Evolutionary conservation across 2,113 vertebrate species (phyloP).

Genomic region (Thunnus maccoyii): DNA sequence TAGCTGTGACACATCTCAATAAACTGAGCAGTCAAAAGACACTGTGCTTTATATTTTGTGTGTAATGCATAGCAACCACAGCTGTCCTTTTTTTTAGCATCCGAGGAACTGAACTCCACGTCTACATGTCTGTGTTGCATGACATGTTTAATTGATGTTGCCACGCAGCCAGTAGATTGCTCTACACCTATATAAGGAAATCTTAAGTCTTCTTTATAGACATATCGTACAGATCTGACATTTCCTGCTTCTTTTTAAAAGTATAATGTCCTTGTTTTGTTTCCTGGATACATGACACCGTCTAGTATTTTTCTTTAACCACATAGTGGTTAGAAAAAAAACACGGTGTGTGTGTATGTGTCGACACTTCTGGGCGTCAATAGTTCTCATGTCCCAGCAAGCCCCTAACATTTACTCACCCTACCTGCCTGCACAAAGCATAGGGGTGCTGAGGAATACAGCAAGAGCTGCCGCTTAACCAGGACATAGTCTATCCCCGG

Average conservation of each 20-base stretch:
- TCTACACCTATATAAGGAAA: neutral
- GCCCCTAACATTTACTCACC: neutral
- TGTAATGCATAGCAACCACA: neutral
- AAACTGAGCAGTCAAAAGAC: conserved; percentile 16
- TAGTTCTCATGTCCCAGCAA: conserved; percentile 53
- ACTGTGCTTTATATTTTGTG: neutral
- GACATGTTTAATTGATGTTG: neutral
- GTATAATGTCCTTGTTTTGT: neutral
- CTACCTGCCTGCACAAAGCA: neutral
- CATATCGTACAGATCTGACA: too few species aligned
- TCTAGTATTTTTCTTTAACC: neutral
- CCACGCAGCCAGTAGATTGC: neutral
- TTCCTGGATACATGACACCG: neutral
- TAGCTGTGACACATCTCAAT: conserved; percentile 21
- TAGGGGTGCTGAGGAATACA: too few species aligned
- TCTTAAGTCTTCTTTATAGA: neutral
- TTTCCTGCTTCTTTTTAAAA: neutral
- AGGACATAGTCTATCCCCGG: too few species aligned
- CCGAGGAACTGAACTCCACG: neutral
- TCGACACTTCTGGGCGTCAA: neutral
- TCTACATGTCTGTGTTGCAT: neutral
- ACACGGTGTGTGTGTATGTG: neutral
- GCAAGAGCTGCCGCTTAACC: neutral
- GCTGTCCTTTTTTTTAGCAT: neutral
- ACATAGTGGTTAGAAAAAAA: neutral